A percentile compares a stretch with the other conserved stretches of the same genome.
These are phyloP conservation scores for Tetragonisca angustula DNA, from an alignment of 2,888 invertebrate genomes.

Conservation along the genomic window DNA sequence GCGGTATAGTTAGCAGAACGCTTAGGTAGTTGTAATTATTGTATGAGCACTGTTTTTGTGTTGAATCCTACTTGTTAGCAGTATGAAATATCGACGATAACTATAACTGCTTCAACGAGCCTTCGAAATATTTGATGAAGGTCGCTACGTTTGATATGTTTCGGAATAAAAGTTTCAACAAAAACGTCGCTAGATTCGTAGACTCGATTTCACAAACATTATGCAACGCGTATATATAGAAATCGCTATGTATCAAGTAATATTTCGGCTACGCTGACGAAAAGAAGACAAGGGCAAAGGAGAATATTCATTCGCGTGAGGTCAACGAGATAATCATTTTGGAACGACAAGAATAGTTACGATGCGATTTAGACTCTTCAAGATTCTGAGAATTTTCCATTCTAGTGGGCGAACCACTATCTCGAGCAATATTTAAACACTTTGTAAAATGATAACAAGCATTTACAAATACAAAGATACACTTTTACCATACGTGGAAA, in stretches of 20 bases:
- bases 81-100: constrained; percentile 32
- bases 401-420: neutral
- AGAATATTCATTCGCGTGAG: constrained; percentile 29
- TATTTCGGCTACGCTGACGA: constrained; percentile 25
- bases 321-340: constrained; percentile 48
- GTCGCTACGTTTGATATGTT: constrained; percentile 31
- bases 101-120: constrained; percentile 22
- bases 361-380: constrained; percentile 21
- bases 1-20: neutral
- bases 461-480: neutral
- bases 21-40: neutral
- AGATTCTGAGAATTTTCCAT: constrained; percentile 15
- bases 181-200: constrained; percentile 10
- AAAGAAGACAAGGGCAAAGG: constrained; percentile 32
- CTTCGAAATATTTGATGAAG: constrained; percentile 39
- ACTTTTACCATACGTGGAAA: neutral
- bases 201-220: constrained; percentile 60
- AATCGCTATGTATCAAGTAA: constrained; percentile 26
- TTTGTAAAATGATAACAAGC: constrained; percentile 11
- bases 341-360: neutral
- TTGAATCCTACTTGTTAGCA: neutral
- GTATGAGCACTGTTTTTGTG: neutral
- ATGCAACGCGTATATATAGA: constrained; percentile 17
- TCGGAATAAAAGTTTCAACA: constrained; percentile 47
- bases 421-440: neutral